Evolutionary conservation across 2,888 invertebrate species (phyloP).

Genomic region (Ophioninae sp.): DNA sequence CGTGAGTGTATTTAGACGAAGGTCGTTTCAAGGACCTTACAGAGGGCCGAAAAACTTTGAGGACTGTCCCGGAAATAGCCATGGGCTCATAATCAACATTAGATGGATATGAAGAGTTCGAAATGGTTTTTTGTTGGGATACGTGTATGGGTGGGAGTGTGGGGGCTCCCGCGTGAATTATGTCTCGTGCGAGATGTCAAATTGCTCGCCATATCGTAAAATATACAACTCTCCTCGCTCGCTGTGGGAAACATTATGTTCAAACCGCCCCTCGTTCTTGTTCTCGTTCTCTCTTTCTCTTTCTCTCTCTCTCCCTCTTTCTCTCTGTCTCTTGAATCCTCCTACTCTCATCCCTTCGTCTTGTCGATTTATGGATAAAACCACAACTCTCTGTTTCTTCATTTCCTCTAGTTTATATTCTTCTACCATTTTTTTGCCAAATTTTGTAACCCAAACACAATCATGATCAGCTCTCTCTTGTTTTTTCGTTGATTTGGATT

Average conservation of each 20-base stretch:
- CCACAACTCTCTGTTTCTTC: conserved; percentile 15
- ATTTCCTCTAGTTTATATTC: not conserved
- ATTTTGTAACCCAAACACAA: no score
- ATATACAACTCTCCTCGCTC: conserved; percentile 80
- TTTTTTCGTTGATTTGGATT: not conserved
- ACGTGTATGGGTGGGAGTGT: conserved; percentile 23
- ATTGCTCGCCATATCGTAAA: conserved; percentile 81
- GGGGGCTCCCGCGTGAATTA: conserved; percentile 78
- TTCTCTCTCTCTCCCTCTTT: conserved; percentile 40
- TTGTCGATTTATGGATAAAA: conserved; percentile 68
- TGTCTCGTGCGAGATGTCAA: conserved; percentile 81
- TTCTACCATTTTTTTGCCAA: not conserved
- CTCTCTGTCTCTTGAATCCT: conserved; percentile 15
- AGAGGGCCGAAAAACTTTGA: no score
- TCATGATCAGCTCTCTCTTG: not conserved
- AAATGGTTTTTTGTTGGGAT: no score
- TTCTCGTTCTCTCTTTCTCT: conserved; percentile 48
- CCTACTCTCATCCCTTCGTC: conserved; percentile 38
- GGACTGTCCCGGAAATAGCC: no score
- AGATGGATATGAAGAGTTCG: no score
- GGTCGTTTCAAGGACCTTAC: no score
- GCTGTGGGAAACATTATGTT: conserved; percentile 81
- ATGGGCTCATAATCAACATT: no score
- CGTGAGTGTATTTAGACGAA: no score
- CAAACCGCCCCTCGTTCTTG: conserved; percentile 63